Percentiles rank a stretch among this genome's conserved stretches.
These are phyloP conservation scores for Epinotia ramella DNA, from an alignment of 2,888 invertebrate genomes.

Conservation along the genomic window DNA sequence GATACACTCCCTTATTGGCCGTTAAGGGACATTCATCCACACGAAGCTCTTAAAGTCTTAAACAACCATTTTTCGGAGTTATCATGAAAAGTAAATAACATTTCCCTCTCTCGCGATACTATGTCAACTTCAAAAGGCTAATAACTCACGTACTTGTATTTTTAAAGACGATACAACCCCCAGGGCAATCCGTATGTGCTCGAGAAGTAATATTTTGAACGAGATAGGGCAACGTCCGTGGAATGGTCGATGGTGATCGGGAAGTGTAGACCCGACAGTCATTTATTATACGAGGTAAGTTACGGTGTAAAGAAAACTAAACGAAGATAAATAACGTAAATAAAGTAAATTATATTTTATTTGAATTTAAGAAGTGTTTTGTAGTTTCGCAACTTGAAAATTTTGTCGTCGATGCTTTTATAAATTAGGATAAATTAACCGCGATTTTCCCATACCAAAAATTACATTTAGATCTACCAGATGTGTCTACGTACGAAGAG, in stretches of 20 bases:
- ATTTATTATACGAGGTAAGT: too few species aligned
- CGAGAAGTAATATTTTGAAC: constrained; percentile 58
- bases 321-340: too few species aligned
- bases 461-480: too few species aligned
- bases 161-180: constrained; percentile 41
- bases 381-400: too few species aligned
- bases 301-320: too few species aligned
- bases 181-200: constrained; percentile 53
- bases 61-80: constrained; percentile 5
- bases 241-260: constrained; percentile 60
- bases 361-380: too few species aligned
- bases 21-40: not conserved
- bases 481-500: too few species aligned
- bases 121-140: constrained; percentile 38
- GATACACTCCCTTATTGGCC: constrained; percentile 8
- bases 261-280: constrained; percentile 10
- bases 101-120: constrained; percentile 29
- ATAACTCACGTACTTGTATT: constrained; percentile 42
- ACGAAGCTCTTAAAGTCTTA: not conserved
- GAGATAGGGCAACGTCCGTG: constrained; percentile 56
- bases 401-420: too few species aligned
- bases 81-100: constrained; percentile 28
- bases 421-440: too few species aligned
- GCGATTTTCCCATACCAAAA: too few species aligned
- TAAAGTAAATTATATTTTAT: too few species aligned